Base-by-base conservation (phyloP, 2,888 invertebrate genomes). In the Hyppa rectilinea region DNA sequence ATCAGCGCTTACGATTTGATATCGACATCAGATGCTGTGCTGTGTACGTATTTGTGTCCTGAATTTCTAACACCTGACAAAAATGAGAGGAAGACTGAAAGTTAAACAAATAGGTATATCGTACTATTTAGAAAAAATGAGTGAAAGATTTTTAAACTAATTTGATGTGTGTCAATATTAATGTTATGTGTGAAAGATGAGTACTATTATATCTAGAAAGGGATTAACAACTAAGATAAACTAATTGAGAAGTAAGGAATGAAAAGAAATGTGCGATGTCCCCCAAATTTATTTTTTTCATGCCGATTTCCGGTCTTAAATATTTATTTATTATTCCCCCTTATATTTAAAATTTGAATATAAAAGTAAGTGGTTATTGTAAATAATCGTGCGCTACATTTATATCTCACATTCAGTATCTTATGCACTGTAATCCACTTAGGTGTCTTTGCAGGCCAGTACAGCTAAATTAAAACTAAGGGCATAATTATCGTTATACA, bases 1-100 rank as follows among this genome's bases (percentile, higher is more conserved):
- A 73, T 56, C 49, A 58, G 29, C 31, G 64, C 67, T 80, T 77
- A 67, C 58, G 63, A 67, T 43, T 59, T 23, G 2, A 60, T 61
- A 45, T 76, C 49, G 71, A 49, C 64, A 63, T 56, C 45, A 53
- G 20, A 36, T 61, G 63, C 20, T 23, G 52, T 63, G 58, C 26
- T 45, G 20, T 36, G 34, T 58, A 34, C 40, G 20, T 62, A 66
- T 29, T 47, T 50, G 29, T 61, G 34, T 53, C 17, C 62, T 49
- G 76, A 53, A 65, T 59, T 65, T 38, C 14, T 36, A 53, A 53
- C 36, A 58, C 23, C 12, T 73, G 9, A n/a, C 47, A 50, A 31
- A 36, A 23, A 38, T 26, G 12, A 12, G 20, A 36, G 17, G 23
- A 23, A 31, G 17, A 36, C 4, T 72, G 23, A 43, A 34, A 10